Conservation (phyloP, 1,140 invertebrate species). For the Drosophila elegans region DNA sequence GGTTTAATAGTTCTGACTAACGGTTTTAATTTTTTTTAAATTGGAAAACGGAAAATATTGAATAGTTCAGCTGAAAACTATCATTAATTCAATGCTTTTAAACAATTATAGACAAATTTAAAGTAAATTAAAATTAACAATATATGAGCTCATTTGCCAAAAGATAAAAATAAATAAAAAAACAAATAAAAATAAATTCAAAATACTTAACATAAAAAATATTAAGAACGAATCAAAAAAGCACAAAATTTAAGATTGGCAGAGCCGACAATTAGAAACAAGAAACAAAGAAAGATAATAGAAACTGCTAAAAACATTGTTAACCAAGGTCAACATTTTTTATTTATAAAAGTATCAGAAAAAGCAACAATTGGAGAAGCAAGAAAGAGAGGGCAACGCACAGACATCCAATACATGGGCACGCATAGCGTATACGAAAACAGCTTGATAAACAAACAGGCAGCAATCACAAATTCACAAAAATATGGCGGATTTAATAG, state of each 20-base stretch:
- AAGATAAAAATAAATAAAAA: too few relatives aligned
- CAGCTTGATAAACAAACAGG: constrained; percentile 44
- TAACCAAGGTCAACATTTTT: constrained; percentile 71
- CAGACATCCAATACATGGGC: not conserved
- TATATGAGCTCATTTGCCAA: too few relatives aligned
- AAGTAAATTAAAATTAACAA: too few relatives aligned
- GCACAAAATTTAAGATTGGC: not conserved
- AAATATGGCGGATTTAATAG: constrained; percentile 54
- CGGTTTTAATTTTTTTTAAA: too few relatives aligned
- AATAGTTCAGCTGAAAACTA: too few relatives aligned
- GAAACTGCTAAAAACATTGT: constrained; percentile 49
- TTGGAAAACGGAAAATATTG: too few relatives aligned
- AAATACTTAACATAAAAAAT: not conserved
- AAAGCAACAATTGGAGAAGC: constrained; percentile 3
- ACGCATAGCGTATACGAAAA: constrained; percentile 8
- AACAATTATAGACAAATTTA: too few relatives aligned
- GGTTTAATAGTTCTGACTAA: too few relatives aligned
- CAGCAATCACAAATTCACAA: constrained; percentile 14
- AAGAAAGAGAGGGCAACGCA: constrained; percentile 12
- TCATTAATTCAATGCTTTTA: too few relatives aligned
- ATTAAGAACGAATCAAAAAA: not conserved
- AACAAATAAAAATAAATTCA: too few relatives aligned
- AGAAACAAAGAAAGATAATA: constrained; percentile 37
- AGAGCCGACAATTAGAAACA: constrained; percentile 59
- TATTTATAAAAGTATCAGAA: constrained; percentile 32